These are phyloP conservation scores for Pluvianellus socialis DNA, from an alignment of 2,113 vertebrate genomes.

Conservation along the genomic window DNA sequence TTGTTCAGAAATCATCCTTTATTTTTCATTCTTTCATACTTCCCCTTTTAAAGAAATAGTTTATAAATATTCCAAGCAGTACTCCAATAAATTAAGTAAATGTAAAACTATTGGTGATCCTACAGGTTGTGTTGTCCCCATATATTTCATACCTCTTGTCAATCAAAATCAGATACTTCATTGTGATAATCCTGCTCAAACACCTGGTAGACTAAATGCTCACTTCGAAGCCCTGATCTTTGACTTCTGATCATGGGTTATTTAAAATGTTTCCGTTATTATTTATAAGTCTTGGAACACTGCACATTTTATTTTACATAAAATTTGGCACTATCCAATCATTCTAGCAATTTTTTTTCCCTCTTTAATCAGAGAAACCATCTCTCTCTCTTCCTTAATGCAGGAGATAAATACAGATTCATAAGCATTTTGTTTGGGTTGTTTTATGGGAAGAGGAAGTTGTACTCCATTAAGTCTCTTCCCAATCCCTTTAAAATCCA, in stretches of 20 bases:
- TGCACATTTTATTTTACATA: background rate
- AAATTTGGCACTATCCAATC: background rate
- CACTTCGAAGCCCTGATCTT: slow-evolving; percentile 32
- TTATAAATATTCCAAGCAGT: background rate
- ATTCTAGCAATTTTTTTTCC: background rate
- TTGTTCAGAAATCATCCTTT: background rate
- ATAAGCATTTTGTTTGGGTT: background rate
- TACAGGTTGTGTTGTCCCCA: background rate
- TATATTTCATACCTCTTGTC: background rate
- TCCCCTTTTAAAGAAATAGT: background rate
- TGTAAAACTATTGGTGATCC: background rate
- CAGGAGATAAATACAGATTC: background rate
- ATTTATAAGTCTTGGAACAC: slow-evolving; percentile 19
- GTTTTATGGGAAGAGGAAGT: background rate
- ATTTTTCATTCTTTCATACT: background rate
- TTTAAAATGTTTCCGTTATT: slow-evolving; percentile 16
- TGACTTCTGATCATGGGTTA: slow-evolving; percentile 27
- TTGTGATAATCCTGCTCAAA: slow-evolving; percentile 5
- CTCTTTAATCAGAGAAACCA: background rate
- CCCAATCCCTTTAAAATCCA: background rate
- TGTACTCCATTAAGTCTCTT: background rate
- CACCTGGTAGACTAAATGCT: slow-evolving; percentile 27
- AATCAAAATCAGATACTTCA: background rate
- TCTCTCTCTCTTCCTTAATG: background rate
- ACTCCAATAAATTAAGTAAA: background rate